Evolutionary conservation across 1,140 invertebrate genomes (phyloP), one percentile per base, ranked within the genome.

Genomic region (Choristoneura fumiferana): DNA sequence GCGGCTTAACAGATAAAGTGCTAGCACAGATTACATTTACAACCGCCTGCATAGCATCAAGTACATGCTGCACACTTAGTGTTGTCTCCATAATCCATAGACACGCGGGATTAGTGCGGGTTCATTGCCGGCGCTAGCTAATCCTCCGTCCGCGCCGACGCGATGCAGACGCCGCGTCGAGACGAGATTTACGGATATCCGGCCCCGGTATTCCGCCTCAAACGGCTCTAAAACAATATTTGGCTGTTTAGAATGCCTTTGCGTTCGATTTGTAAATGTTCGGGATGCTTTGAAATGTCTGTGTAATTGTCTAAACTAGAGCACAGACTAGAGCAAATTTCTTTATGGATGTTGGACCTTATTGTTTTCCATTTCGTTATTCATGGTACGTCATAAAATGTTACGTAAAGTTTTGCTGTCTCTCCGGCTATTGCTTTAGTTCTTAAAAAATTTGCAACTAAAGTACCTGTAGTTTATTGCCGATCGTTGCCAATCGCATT

Each of bases 171-270:
- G 40, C 8, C 8, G 43, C 13, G 38, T 40, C 39, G 39, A 40
- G 14, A 17, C 39, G 37, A 29, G 43, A 49, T 49, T 49, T 49
- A 49, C 43, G 43, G 43, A 49, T 49, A 49, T 49, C 43, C 43
- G 43, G 8, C 18, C 35, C n/a, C 39, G n/a, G 43, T 17, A 22
- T 29, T 29, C 6, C 22, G 22, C 22, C 22, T 29, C 22, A 29
- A 29, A 29, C 22, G 22, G 22, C 22, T 29, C 22, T 49, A 18
- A 49, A 49, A 49, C 43, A 49, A 49, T 49, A 49, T 49, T 49
- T 49, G 43, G 43, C 43, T 49, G 43, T 49, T 49, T 49, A 49
- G 43, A 49, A 49, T 29, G 43, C 43, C 43, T 17, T 49, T 49
- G 43, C 22, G 10, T 49, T 49, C 43, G 43, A 49, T 49, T 49